A percentile compares a stretch with the other conserved stretches of the same genome.
These are phyloP conservation scores for Phenacoccus solenopsis DNA, from an alignment of 1,140 invertebrate species.

Conservation along the genomic window DNA sequence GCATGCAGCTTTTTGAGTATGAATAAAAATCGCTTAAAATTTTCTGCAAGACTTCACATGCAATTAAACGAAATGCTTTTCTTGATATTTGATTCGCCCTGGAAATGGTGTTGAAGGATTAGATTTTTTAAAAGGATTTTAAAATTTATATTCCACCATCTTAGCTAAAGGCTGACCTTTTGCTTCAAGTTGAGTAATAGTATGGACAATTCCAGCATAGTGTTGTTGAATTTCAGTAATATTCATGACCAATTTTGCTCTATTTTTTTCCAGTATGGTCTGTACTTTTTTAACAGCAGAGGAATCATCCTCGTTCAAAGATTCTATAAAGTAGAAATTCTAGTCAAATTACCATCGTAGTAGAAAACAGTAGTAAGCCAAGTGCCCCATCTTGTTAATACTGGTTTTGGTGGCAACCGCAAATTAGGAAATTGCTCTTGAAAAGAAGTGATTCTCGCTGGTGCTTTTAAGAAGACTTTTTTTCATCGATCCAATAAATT, in stretches of 20 bases:
- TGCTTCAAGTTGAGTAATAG: neutral
- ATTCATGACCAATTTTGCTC: neutral
- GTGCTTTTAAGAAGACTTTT: constrained; percentile 19
- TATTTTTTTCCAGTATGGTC: neutral
- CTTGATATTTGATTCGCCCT: too few species aligned
- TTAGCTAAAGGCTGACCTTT: neutral
- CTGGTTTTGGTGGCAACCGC: constrained; percentile 10
- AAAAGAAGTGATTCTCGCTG: constrained; percentile 4
- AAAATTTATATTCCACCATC: neutral
- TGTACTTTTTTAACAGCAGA: neutral
- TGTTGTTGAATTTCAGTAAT: neutral
- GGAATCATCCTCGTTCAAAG: neutral
- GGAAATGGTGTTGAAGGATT: too few species aligned
- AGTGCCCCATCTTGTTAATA: constrained; percentile 18
- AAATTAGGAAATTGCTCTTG: constrained; percentile 15
- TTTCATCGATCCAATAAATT: constrained; percentile 24
- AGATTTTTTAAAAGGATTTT: too few species aligned
- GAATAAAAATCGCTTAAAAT: too few species aligned
- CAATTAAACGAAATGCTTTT: too few species aligned
- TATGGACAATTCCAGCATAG: neutral
- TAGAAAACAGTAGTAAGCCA: constrained; percentile 18
- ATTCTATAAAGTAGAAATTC: neutral
- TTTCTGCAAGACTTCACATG: too few species aligned
- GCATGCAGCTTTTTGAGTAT: too few species aligned
- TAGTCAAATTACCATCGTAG: neutral